phyloP scores from a whole-genome alignment of 2,113 vertebrate genomes.

The Herpetotheres cachinnans region DNA sequence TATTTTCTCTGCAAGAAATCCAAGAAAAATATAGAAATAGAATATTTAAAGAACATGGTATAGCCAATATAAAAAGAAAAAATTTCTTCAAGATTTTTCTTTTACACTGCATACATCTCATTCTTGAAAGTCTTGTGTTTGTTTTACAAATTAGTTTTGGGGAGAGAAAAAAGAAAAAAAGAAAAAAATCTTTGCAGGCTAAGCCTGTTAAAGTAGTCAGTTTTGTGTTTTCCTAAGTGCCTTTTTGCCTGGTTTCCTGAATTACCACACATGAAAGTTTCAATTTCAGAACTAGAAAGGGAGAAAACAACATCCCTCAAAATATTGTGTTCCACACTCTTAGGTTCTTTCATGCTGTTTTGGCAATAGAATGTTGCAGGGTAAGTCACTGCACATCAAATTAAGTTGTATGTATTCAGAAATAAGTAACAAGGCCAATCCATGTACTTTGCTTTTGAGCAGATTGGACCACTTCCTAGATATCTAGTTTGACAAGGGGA shows the following conservation, averaged over 20 bases:
- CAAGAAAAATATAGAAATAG: background rate
- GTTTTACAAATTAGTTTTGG: background rate
- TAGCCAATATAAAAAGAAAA: background rate
- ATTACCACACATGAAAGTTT: background rate
- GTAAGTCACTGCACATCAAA: background rate
- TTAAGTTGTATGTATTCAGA: background rate
- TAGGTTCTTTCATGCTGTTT: background rate
- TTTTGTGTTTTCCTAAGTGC: background rate
- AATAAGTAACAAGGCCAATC: background rate
- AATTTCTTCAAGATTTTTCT: background rate
- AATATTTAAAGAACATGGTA: background rate
- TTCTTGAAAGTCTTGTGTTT: background rate
- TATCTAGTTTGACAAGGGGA: background rate
- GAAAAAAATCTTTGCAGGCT: background rate
- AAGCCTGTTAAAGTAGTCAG: accelerated
- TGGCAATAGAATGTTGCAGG: background rate
- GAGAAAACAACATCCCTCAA: background rate
- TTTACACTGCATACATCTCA: background rate
- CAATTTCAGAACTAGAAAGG: background rate
- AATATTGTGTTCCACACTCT: background rate
- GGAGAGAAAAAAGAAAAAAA: background rate
- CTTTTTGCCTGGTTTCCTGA: background rate
- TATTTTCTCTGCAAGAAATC: background rate
- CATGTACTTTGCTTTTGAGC: background rate
- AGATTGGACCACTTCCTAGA: background rate